Evolutionary conservation across 2,797 vertebrate species (phyloP).

Genomic region (Phataginus tricuspis): DNA sequence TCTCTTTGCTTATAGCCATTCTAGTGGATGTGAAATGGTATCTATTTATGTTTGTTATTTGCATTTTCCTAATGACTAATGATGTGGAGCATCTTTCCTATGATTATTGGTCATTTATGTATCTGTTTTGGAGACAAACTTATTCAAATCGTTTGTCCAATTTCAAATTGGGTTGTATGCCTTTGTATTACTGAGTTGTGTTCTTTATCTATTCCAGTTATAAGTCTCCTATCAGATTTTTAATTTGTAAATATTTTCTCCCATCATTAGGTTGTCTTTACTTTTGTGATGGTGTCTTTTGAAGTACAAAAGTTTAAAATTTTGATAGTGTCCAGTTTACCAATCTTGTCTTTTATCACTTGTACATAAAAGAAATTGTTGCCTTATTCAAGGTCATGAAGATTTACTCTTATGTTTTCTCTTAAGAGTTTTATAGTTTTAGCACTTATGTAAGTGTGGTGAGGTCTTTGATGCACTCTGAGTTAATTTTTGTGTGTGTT

Average conservation of each 20-base stretch:
- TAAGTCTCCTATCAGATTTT: not conserved
- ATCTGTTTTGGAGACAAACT: slow-evolving; percentile 3
- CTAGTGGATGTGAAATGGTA: not conserved
- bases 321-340: not conserved
- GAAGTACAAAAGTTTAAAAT: not conserved
- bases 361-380: not conserved
- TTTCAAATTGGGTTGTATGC: not conserved
- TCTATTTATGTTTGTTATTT: not conserved
- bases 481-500: not conserved
- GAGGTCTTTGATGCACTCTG: not conserved
- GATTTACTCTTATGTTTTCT: not conserved
- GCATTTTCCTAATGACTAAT: slow-evolving; percentile 5
- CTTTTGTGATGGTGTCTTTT: not conserved
- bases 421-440: not conserved
- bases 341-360: slow-evolving; percentile 10
- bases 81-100: not conserved
- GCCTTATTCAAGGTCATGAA: not conserved
- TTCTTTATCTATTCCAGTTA: not conserved
- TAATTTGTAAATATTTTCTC: not conserved
- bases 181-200: slow-evolving; percentile 1
- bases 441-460: not conserved
- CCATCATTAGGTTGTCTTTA: not conserved
- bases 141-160: not conserved
- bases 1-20: not conserved
- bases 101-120: not conserved